These are phyloP conservation scores for Macrotus californicus DNA, from an alignment of 2,113 vertebrate genomes.

Conservation along the genomic window DNA sequence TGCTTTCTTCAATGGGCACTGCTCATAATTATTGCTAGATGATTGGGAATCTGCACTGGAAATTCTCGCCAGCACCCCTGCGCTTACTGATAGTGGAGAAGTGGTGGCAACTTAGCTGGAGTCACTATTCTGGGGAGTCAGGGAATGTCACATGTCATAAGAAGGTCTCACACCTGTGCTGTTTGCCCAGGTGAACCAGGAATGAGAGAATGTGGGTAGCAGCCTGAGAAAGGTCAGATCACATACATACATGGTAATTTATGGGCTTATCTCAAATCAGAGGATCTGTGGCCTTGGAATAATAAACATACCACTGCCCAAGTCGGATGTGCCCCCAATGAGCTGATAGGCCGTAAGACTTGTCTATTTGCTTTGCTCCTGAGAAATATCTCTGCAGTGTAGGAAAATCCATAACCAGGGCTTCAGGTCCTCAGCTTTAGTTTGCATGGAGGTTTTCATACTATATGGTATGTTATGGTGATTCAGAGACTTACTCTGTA, in stretches of 20 bases:
- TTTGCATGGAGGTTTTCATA: rapidly evolving
- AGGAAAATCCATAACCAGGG: background rate
- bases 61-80: rapidly evolving
- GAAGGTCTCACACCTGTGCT: background rate
- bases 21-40: rapidly evolving
- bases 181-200: background rate
- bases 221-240: rapidly evolving
- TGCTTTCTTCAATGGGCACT: rapidly evolving
- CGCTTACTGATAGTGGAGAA: rapidly evolving
- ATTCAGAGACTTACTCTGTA: background rate
- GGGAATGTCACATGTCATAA: rapidly evolving
- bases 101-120: background rate
- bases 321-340: background rate
- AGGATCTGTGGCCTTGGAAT: background rate
- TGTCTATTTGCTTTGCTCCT: background rate
- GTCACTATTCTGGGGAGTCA: background rate
- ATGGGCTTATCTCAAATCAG: background rate
- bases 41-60: rapidly evolving
- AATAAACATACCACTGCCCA: background rate
- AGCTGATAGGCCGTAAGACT: rapidly evolving
- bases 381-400: background rate
- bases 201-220: rapidly evolving
- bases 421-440: background rate
- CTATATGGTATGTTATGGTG: rapidly evolving
- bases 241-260: rapidly evolving